phyloP scores from a whole-genome alignment of 2,888 invertebrate genomes.

The Pristionchus exspectatus region DNA sequence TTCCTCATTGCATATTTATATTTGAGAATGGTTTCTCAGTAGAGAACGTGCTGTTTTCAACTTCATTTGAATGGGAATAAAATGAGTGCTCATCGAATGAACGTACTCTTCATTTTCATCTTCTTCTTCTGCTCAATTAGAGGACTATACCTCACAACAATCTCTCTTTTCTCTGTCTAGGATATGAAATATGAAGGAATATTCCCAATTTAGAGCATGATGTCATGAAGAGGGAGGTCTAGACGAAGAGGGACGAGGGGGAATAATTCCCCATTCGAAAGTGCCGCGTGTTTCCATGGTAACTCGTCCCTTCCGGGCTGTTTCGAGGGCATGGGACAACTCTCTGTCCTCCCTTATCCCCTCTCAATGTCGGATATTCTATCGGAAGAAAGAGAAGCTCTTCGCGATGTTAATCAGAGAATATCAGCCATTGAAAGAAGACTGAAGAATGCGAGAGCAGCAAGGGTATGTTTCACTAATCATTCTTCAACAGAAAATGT shows the following conservation, averaged over 20 bases:
- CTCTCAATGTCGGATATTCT: conserved; percentile 44
- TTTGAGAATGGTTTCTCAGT: background rate
- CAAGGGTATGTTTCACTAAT: conserved; percentile 58
- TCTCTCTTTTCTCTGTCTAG: conserved; percentile 3
- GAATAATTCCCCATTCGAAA: background rate
- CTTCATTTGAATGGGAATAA: background rate
- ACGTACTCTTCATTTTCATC: background rate
- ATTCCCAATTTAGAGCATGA: background rate
- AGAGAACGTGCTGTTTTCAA: background rate
- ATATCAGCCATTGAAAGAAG: conserved; percentile 63
- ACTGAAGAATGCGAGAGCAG: conserved; percentile 63
- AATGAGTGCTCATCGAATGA: background rate
- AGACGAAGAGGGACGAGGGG: background rate
- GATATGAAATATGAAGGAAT: background rate
- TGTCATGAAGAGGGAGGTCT: background rate
- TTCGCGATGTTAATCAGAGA: conserved; percentile 60
- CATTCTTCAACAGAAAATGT: background rate
- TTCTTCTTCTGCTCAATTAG: background rate
- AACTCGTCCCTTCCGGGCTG: background rate
- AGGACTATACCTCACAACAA: background rate
- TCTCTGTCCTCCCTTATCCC: background rate
- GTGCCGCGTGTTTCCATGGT: conserved; percentile 26
- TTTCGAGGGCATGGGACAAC: background rate
- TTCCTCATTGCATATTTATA: background rate
- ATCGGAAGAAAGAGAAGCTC: conserved; percentile 57